These are phyloP conservation scores for Nezara viridula DNA, from an alignment of 2,888 invertebrate species.

Conservation along the genomic window DNA sequence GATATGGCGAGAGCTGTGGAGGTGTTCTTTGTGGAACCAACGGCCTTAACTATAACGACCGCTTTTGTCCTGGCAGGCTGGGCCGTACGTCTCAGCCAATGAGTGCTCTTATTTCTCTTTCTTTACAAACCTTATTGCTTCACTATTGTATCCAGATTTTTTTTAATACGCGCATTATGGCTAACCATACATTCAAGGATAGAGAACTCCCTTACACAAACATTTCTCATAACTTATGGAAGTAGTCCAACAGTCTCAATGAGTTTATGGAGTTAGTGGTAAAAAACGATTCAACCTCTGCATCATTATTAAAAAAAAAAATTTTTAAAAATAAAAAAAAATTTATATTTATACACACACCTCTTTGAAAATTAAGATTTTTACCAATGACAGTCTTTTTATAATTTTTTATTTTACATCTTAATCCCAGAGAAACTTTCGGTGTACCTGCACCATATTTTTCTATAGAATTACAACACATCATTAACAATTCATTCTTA, in stretches of 20 bases:
- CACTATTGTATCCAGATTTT: not conserved
- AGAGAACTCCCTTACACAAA: not conserved
- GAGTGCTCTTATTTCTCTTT: slow-evolving; percentile 10
- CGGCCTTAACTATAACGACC: not conserved
- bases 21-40: not conserved
- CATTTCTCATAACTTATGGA: not conserved
- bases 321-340: no score
- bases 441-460: no score
- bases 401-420: no score
- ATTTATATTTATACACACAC: no score
- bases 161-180: not conserved
- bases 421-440: no score
- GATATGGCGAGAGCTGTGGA: not conserved
- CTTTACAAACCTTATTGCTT: not conserved
- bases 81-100: not conserved
- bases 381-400: no score
- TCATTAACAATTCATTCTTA: no score
- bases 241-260: not conserved
- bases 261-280: not conserved
- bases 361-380: no score
- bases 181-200: not conserved
- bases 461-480: no score
- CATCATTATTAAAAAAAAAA: no score
- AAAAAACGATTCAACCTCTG: no score
- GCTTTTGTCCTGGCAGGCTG: not conserved